phyloP scores from a whole-genome alignment of 2,888 invertebrate species.

The Hofmannophila pseudospretella region DNA sequence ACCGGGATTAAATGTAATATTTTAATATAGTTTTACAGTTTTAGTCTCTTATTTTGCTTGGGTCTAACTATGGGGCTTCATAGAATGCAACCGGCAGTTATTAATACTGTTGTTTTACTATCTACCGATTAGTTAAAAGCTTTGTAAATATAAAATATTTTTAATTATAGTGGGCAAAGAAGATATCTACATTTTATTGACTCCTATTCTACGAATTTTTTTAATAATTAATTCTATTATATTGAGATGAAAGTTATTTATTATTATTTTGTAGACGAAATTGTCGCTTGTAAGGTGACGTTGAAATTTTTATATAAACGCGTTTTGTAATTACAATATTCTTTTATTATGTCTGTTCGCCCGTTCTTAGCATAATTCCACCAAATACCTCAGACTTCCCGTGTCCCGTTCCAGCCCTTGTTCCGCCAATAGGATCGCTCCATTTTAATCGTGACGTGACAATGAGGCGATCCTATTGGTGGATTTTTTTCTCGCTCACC shows the following conservation, averaged over 20 bases:
- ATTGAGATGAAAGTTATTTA: conserved; percentile 2
- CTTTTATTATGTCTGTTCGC: conserved; percentile 15
- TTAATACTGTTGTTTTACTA: too few relatives aligned
- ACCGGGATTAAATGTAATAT: conserved; percentile 13
- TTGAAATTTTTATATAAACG: conserved; percentile 10
- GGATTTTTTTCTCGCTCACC: too few relatives aligned
- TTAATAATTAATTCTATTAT: neutral
- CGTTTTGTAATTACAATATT: conserved; percentile 12
- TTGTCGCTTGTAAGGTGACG: conserved; percentile 14
- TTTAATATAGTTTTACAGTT: neutral
- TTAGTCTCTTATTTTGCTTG: neutral
- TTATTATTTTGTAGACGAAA: conserved; percentile 13
- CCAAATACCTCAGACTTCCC: too few relatives aligned
- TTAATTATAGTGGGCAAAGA: neutral
- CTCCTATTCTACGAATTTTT: conserved; percentile 4
- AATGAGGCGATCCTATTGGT: too few relatives aligned
- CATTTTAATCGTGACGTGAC: too few relatives aligned
- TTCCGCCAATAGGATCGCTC: too few relatives aligned
- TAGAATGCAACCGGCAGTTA: too few relatives aligned
- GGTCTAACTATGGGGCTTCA: too few relatives aligned
- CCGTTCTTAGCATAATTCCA: too few relatives aligned
- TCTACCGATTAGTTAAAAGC: too few relatives aligned
- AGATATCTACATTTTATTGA: too few relatives aligned
- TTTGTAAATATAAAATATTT: conserved; percentile 6
- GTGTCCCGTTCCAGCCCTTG: too few relatives aligned